A percentile compares a stretch with the other conserved stretches of the same genome.
Evolutionary conservation across 2,888 invertebrate species (phyloP).

Genomic region (Melanostoma mellinum): DNA sequence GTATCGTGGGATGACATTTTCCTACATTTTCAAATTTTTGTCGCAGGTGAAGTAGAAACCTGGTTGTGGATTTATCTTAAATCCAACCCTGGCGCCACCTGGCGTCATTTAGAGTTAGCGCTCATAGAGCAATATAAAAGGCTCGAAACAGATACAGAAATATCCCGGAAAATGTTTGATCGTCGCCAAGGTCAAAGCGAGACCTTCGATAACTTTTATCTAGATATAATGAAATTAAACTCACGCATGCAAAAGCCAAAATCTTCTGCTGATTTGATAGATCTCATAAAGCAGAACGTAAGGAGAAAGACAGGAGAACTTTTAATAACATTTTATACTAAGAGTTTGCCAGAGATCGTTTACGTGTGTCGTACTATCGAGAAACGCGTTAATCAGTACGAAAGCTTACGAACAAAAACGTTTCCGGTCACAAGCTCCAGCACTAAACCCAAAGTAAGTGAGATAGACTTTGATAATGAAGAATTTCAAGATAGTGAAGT

Average conservation of each 20-base stretch:
- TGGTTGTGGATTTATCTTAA: neutral
- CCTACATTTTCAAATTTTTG: neutral
- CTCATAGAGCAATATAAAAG: neutral
- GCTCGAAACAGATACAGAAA: neutral
- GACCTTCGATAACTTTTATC: neutral
- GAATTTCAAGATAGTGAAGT: neutral
- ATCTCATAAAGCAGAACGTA: neutral
- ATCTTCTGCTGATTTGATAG: neutral
- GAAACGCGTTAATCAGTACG: neutral
- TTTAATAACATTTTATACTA: neutral
- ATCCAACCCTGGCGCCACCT: too few species aligned
- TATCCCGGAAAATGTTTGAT: neutral
- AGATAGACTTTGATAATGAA: neutral
- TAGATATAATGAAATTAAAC: neutral
- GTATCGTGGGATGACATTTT: neutral
- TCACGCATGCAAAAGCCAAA: neutral
- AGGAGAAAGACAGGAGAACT: neutral
- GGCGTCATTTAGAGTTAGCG: neutral
- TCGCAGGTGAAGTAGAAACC: neutral
- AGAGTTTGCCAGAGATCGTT: neutral
- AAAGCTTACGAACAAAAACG: neutral
- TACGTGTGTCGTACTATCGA: neutral
- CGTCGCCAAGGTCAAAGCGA: neutral
- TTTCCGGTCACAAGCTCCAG: neutral
- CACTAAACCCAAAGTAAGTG: neutral